Conservation (phyloP, 2,888 invertebrate genomes). For the Pseudococcus jackbeardsleyi region DNA sequence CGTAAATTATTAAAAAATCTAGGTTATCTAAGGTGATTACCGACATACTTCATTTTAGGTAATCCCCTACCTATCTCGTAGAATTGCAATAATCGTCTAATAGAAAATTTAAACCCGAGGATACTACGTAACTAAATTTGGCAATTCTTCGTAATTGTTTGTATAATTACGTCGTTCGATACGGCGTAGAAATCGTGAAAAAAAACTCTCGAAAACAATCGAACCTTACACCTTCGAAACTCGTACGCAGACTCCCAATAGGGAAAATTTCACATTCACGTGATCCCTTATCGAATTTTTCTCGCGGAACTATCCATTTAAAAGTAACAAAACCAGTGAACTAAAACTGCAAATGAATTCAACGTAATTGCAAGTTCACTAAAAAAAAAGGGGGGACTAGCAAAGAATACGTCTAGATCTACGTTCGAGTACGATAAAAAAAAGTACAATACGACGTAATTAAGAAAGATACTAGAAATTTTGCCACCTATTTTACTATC, state of each 20-base stretch:
- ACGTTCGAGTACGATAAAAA: not conserved
- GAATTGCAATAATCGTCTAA: not conserved
- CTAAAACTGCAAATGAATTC: not conserved
- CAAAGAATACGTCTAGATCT: not conserved
- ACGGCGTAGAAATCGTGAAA: too few species aligned
- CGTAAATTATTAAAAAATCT: not conserved
- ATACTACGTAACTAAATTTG: not conserved
- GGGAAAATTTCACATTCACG: not conserved
- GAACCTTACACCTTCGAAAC: too few species aligned
- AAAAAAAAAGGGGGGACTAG: slow-evolving; percentile 1
- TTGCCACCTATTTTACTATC: not conserved
- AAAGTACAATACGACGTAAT: not conserved
- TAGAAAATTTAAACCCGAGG: not conserved
- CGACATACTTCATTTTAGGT: not conserved
- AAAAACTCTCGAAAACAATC: too few species aligned
- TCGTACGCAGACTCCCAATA: too few species aligned
- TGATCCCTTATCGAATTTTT: not conserved
- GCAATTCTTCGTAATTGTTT: too few species aligned
- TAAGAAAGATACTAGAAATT: not conserved
- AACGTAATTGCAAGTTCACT: not conserved
- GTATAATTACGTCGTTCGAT: too few species aligned
- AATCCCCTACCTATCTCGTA: not conserved
- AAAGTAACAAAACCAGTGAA: not conserved
- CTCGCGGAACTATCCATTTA: not conserved
- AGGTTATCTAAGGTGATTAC: not conserved